Evolutionary conservation across 2,888 invertebrate genomes (phyloP).

Genomic region (Zootermopsis nevadensis): DNA sequence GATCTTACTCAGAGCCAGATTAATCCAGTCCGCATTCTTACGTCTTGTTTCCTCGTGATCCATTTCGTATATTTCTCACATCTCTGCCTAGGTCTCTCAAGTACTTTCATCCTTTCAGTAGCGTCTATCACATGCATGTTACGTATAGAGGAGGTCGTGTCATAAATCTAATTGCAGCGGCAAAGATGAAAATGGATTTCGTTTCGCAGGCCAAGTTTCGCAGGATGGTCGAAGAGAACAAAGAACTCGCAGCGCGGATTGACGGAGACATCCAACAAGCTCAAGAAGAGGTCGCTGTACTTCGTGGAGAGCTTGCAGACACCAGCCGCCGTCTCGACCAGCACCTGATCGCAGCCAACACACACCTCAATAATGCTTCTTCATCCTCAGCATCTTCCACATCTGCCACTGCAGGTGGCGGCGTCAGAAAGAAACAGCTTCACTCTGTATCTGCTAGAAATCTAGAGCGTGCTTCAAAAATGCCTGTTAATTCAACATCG

Average conservation of each 20-base stretch:
- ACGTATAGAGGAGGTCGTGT: too few relatives aligned
- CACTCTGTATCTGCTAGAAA: constrained; percentile 23
- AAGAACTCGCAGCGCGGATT: constrained; percentile 65
- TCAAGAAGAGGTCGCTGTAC: constrained; percentile 70
- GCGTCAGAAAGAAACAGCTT: constrained; percentile 30
- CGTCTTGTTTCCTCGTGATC: too few relatives aligned
- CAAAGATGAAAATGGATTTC: too few relatives aligned
- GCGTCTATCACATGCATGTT: too few relatives aligned
- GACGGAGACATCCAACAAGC: constrained; percentile 73
- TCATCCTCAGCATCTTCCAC: constrained; percentile 36
- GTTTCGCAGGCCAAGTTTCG: constrained; percentile 77
- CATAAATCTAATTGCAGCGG: too few relatives aligned
- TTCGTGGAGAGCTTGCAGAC: constrained; percentile 68
- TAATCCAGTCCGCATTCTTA: too few relatives aligned
- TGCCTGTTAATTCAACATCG: constrained; percentile 56
- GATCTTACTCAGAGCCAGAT: too few relatives aligned
- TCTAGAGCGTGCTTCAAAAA: constrained; percentile 58
- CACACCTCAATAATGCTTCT: constrained; percentile 22
- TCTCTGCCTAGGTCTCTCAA: too few relatives aligned
- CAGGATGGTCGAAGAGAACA: constrained; percentile 91
- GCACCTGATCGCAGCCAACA: constrained; percentile 56
- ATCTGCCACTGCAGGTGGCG: not conserved
- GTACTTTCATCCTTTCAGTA: too few relatives aligned
- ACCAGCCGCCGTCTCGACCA: constrained; percentile 64
- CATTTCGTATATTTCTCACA: too few relatives aligned